Evolutionary conservation across 2,797 vertebrate species (phyloP).

Genomic region (Sarcoramphus papa): DNA sequence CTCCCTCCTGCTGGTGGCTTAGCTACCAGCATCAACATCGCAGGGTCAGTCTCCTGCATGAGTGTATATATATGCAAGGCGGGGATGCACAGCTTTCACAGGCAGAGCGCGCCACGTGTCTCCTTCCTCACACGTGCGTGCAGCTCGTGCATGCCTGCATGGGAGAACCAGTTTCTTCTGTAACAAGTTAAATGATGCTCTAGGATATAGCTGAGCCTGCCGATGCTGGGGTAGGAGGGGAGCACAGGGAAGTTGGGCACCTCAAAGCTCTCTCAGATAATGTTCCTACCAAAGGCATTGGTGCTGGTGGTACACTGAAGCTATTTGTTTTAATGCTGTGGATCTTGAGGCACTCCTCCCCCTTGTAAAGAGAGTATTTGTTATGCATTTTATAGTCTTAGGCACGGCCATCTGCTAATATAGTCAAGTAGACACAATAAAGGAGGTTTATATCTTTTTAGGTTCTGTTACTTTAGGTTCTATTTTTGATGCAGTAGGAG

Average conservation of each 20-base stretch:
- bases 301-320: not conserved
- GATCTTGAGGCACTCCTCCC: not conserved
- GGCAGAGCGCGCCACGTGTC: not conserved
- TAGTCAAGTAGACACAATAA: constrained; percentile 22
- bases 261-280: not conserved
- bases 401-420: constrained; percentile 51
- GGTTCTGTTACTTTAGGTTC: constrained; percentile 5
- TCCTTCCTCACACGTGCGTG: not conserved
- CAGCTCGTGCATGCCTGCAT: not conserved
- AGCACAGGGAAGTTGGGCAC: not conserved
- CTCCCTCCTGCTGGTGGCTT: not conserved
- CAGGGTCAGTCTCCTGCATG: not conserved
- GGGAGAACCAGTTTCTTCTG: not conserved
- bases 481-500: constrained; percentile 43
- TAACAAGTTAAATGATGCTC: not conserved
- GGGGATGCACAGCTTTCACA: not conserved
- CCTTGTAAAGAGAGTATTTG: not conserved
- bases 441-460: constrained; percentile 24
- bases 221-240: not conserved
- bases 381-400: not conserved
- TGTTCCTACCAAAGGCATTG: not conserved
- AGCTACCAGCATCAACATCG: fast-evolving
- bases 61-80: fast-evolving
- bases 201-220: not conserved
- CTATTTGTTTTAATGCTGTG: not conserved